These are phyloP conservation scores for Oreochromis spilurus DNA, from an alignment of 2,113 vertebrate genomes.

Conservation along the genomic window DNA sequence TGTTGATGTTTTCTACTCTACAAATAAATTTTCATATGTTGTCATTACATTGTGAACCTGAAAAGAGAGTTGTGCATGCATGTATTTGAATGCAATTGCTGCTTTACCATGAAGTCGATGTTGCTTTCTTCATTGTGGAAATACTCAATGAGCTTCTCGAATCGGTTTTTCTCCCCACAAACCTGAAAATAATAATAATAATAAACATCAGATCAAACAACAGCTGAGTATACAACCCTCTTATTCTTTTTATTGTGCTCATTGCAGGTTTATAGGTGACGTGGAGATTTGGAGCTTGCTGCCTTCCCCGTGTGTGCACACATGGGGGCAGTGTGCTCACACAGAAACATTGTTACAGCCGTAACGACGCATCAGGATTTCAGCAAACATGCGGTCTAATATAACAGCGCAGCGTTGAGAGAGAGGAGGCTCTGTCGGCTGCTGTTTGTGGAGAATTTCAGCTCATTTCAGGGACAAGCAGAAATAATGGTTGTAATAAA, in stretches of 20 bases:
- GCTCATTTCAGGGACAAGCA: background rate
- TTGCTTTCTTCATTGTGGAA: conserved; percentile 86
- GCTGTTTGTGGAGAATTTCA: background rate
- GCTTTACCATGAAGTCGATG: conserved; percentile 93
- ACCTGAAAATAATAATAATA: conserved; percentile 44
- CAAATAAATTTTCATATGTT: background rate
- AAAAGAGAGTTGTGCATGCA: background rate
- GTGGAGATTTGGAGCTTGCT: background rate
- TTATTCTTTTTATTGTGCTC: background rate
- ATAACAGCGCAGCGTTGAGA: background rate
- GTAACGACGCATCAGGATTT: background rate
- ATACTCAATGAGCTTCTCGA: conserved; percentile 90
- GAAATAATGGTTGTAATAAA: background rate
- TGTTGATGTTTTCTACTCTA: background rate
- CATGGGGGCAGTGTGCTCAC: conserved; percentile 45
- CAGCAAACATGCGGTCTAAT: background rate
- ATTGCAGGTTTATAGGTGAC: background rate
- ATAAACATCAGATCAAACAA: background rate
- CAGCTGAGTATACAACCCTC: background rate
- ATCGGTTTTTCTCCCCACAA: conserved; percentile 80
- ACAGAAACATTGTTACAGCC: background rate
- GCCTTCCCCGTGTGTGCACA: background rate
- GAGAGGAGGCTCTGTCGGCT: background rate
- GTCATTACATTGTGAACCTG: background rate
- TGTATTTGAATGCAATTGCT: background rate